Evolutionary conservation across 2,888 invertebrate species (phyloP).

Genomic region (Gymnocheta viridis): DNA sequence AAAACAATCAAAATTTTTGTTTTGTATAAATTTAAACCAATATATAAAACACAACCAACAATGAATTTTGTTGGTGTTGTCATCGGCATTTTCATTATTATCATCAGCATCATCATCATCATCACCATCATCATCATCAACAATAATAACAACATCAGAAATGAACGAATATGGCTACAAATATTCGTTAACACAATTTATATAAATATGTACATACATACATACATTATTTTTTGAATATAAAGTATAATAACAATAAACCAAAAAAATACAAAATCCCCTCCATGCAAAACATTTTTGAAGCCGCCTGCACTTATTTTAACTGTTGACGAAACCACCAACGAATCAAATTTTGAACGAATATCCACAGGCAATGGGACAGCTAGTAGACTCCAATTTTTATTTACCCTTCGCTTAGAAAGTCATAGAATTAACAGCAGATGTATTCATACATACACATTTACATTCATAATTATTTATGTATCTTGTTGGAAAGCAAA

Average conservation of each 20-base stretch:
- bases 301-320: constrained; percentile 60
- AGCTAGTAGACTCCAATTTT: constrained; percentile 60
- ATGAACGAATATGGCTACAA: constrained; percentile 32
- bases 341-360: neutral
- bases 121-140: constrained; percentile 15
- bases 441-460: neutral
- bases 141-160: constrained; percentile 39
- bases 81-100: neutral
- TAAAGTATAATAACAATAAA: constrained; percentile 43
- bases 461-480: no score
- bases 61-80: constrained; percentile 38
- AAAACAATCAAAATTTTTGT: constrained; percentile 27
- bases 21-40: constrained; percentile 27
- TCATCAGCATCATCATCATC: no score
- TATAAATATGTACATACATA: neutral
- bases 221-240: neutral
- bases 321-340: constrained; percentile 13
- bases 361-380: constrained; percentile 62
- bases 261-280: constrained; percentile 33
- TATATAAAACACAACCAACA: constrained; percentile 44
- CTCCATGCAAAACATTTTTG: constrained; percentile 45
- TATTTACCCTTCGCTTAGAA: neutral
- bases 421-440: constrained; percentile 31
- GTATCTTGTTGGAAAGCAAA: no score
- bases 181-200: constrained; percentile 1